Conservation (phyloP, 1,140 invertebrate species). For the Calephelis virginiensis region DNA sequence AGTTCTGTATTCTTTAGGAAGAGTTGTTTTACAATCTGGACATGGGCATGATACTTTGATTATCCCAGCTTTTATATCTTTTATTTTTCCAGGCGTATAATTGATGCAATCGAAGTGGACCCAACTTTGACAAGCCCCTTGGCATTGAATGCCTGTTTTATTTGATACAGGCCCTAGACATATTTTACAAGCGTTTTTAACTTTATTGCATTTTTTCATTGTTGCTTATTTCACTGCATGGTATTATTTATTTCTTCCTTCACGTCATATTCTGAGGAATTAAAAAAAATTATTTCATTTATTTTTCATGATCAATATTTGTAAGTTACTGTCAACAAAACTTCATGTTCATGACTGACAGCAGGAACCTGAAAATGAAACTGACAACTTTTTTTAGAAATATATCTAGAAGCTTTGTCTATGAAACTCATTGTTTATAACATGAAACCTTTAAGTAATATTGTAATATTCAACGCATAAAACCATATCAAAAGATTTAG, state of each 20-base stretch:
- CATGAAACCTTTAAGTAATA: too few species aligned
- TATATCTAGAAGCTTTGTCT: too few species aligned
- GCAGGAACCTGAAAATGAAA: too few species aligned
- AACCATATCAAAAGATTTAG: too few species aligned
- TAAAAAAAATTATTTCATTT: background rate
- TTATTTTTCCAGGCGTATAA: slow-evolving; percentile 55
- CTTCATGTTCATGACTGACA: background rate
- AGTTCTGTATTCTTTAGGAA: slow-evolving; percentile 3
- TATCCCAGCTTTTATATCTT: slow-evolving; percentile 53
- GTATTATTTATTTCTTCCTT: background rate
- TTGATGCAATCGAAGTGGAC: slow-evolving; percentile 53
- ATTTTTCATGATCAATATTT: background rate
- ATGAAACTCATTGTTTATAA: too few species aligned
- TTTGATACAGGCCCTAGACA: slow-evolving; percentile 45
- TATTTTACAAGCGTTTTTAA: slow-evolving; percentile 61
- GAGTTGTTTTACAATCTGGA: slow-evolving; percentile 34
- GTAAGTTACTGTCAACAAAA: background rate
- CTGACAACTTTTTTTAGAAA: too few species aligned
- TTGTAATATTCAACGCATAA: too few species aligned
- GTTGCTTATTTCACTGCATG: slow-evolving; percentile 15
- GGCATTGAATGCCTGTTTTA: slow-evolving; percentile 56
- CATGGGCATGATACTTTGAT: slow-evolving; percentile 57
- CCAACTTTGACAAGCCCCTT: slow-evolving; percentile 55
- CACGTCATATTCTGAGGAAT: background rate
- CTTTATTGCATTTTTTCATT: slow-evolving; percentile 54